Base-by-base conservation (phyloP, 1,140 invertebrate species). In the Orchestia grillus region DNA sequence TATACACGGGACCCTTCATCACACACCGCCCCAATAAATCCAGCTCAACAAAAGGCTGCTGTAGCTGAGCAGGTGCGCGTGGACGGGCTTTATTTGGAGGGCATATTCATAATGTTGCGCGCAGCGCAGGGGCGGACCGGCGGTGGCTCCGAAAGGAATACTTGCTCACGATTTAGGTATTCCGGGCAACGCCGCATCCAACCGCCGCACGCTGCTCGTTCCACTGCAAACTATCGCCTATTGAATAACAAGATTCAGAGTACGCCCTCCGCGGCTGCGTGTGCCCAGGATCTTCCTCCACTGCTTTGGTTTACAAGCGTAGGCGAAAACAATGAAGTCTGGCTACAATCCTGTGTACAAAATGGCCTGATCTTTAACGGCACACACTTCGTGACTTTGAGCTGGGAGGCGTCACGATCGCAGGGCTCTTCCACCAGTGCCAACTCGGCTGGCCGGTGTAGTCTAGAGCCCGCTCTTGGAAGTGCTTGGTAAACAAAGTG, bases 81-180 rank as follows among this genome's bases (percentile, higher is more conserved):
- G 92, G 44, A 94, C 43, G 40, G 92, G 4, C 92, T 44, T 15
- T 94, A 47, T 94, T 45, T 44, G 92, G 43, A 28, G 92, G 41
- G 44, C 92, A 94, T 94, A 94, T 94, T 94, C 92, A 94, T 94
- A 94, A 94, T 94, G 44, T 8, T 44, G 92, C 44, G 92, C 92
- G 44, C 92, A 40, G 44, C 43, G 0, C 4, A 44, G 44, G 92
- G 92, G 92, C 92, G 92, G 43, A 94, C 44, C 43, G 36, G 0
- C 92, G 15, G 44, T 94, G 44, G 36, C 92, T 16, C 43, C 41
- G 8, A 94, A 94, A 45, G 92, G 92, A n/a, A 44, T 45, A 45
- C 44, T 44, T 45, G 92, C 92, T 94, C 92, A 94, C 92, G 92
- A 94, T 94, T 44, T 47, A n/a, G 92, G 92, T 94, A 44, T 94